Base-by-base conservation (phyloP, 1,140 invertebrate species). In the Meloidogyne exigua region DNA sequence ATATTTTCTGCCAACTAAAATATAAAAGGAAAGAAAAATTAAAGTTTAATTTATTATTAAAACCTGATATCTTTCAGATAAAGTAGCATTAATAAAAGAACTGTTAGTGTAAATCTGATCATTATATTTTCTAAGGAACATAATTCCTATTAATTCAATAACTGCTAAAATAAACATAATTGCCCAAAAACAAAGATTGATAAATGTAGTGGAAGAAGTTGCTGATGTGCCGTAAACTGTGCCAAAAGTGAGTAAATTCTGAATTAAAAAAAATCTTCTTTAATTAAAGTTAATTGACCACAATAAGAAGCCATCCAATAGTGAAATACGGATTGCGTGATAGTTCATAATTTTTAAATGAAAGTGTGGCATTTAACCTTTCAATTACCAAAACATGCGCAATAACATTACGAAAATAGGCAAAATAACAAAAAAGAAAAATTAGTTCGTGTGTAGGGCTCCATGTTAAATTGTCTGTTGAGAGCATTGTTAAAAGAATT, bases 1-100 rank as follows among this genome's bases (percentile, higher is more conserved):
- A 72, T 49, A 57, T 72, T 72, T 57, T 72, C 70, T 36, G 70
- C 49, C n/a, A 72, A 15, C 32, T 72, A 63, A 72, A 18, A 57
- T 3, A n/a, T 9, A 9, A 15, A 57, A n/a, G 0, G n/a, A n/a
- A 57, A 57, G 3, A 5, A 39, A 10, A 39, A 39, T 39, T 9
- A 3, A 32, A 3, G 2, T 32, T 32, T 32, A 32, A 3, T 39
- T 39, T 39, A 9, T 4, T 5, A 12, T 7, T n/a, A 0, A 2
- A 44, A 57, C 49, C 49, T 57, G 49, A 57, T 57, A 57, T 18
- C 49, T 18, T 57, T 57, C 49, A 0, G 49, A 57, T 57, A 57
- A 57, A n/a, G 49, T 57, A 0, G 18, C 18, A 57, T 57, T 57
- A 57, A 57, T 7, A 57, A n/a, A 57, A 21, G 49, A 57, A 57